Percentiles rank a stretch among this genome's conserved stretches.
These are phyloP conservation scores for Ophion slaviceki DNA, from an alignment of 2,888 invertebrate species.

Conservation along the genomic window DNA sequence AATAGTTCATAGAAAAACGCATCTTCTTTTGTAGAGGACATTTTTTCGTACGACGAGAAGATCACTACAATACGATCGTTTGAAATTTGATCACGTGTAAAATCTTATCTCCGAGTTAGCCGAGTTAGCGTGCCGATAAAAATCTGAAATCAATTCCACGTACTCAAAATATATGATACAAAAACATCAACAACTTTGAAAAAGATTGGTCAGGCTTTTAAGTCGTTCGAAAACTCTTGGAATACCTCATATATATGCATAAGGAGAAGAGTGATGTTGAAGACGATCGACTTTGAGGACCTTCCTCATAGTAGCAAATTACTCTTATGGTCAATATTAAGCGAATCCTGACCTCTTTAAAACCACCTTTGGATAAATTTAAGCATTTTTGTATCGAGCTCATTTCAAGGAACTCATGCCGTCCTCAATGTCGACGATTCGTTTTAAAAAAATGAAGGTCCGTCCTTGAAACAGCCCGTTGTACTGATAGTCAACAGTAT, in stretches of 20 bases:
- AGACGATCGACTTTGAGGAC: neutral
- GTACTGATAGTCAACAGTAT: neutral
- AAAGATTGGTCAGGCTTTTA: too few species aligned
- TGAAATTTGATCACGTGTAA: too few species aligned
- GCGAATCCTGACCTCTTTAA: neutral
- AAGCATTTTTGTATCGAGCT: neutral
- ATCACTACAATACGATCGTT: too few species aligned
- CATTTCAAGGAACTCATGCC: neutral
- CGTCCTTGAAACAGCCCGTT: neutral
- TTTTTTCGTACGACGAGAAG: too few species aligned
- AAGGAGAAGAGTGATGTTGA: neutral
- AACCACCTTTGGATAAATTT: neutral
- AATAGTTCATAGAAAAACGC: too few species aligned
- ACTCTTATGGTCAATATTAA: neutral
- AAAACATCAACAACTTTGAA: too few species aligned
- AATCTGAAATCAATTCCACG: too few species aligned
- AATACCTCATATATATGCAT: neutral
- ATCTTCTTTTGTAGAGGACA: too few species aligned
- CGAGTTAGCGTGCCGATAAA: too few species aligned
- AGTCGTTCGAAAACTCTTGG: too few species aligned
- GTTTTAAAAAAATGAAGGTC: neutral
- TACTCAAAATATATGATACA: too few species aligned
- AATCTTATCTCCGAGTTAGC: too few species aligned
- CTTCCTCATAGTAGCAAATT: neutral
- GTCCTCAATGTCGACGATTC: neutral